phyloP scores from a whole-genome alignment of 1,140 invertebrate species.

The Drosophila elegans region DNA sequence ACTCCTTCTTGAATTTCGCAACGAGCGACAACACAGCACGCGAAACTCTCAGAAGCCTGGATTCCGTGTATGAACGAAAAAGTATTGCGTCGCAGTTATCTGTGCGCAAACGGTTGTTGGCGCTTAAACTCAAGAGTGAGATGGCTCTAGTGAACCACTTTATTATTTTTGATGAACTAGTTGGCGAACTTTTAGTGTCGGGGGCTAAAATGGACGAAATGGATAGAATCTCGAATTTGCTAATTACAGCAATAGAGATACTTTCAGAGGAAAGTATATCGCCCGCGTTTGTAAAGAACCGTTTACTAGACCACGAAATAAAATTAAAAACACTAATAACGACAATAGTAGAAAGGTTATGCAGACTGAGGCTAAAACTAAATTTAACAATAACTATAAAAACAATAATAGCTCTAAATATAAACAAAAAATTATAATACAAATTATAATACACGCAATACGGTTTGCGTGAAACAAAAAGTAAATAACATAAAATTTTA shows the following conservation, averaged over 20 bases:
- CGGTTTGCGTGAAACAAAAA: background rate
- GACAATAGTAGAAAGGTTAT: constrained; percentile 44
- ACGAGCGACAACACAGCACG: constrained; percentile 15
- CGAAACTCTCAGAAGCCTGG: constrained; percentile 23
- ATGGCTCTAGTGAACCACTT: no score
- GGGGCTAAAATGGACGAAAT: constrained; percentile 81
- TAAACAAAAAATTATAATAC: background rate
- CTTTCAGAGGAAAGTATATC: constrained; percentile 75
- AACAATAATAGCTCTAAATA: constrained; percentile 1
- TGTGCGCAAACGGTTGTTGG: no score
- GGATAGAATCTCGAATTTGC: constrained; percentile 22
- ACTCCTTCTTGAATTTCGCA: constrained; percentile 7
- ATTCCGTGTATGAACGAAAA: constrained; percentile 82
- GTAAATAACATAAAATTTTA: background rate
- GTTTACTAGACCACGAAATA: constrained; percentile 84
- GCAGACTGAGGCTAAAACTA: constrained; percentile 16
- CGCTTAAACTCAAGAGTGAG: no score
- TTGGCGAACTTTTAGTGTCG: constrained; percentile 73
- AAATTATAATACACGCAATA: background rate
- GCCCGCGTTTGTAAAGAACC: constrained; percentile 81
- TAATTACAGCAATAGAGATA: constrained; percentile 84
- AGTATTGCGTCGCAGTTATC: constrained; percentile 72
- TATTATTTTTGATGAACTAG: constrained; percentile 21
- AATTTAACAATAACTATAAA: no score
- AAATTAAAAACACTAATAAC: constrained; percentile 68